Base-by-base conservation (phyloP, 1,140 invertebrate species). In the Tetragonula clypearis region DNA sequence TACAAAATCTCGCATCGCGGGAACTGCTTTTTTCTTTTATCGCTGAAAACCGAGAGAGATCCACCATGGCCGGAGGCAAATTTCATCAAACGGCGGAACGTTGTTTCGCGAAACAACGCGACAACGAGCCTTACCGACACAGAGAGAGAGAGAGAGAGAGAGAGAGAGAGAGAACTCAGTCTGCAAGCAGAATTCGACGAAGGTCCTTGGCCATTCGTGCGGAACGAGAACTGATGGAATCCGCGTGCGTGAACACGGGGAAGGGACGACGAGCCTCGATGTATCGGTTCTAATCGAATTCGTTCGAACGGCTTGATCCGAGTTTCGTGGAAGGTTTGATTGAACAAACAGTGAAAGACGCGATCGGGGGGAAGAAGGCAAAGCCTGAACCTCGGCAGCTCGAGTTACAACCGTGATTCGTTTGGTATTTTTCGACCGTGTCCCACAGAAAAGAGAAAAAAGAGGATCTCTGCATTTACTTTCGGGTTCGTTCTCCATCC, bases 161-260 rank as follows among this genome's bases (percentile, higher is more conserved):
- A 35, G 35, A 35, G 35, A 35, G 35, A 35, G 35, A 35, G 60
- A 26, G 15, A 30, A 8, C 41, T 1, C 12, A 14, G 21, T 23
- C 49, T 49, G n/a, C 30, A 11, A 58, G 35, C 23, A 19, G 26
- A 75, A 35, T 71, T 71, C 68, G 68, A 35, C 49, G 19, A 49
- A 60, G 21, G n/a, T 26, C 35, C 21, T 11, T 17, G 35, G 8
- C 19, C 21, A 12, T 14, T 53, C 75, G 82, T 71, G 82, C 65
- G 75, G 82, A 84, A 79, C 79, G 68, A 78, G 79, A 78, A 84
- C 71, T 19, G 75, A n/a, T 60, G 30, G 75, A 79, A 84, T 71
- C 55, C 41, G 0, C 62, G 23, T 83, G 55, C 53, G 74, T 60
- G 17, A 30, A 65, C 19, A 9, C 11, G 5, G 30, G 30, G 30